Base-by-base conservation (phyloP, 2,797 vertebrate species). In the Galaxias olidus region DNA sequence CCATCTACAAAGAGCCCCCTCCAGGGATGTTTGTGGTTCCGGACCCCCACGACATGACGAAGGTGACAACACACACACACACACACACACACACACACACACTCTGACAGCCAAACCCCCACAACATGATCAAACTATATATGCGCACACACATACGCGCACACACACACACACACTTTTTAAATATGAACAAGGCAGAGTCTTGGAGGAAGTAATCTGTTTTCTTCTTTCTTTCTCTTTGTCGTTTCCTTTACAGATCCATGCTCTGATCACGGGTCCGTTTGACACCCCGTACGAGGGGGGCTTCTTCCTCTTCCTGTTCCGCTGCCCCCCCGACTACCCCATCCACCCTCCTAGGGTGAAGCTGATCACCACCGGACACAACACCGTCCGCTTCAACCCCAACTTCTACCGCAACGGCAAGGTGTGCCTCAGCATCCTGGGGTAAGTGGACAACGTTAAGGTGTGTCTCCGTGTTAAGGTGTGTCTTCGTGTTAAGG, bases 1-100 rank as follows among this genome's bases (percentile, higher is more conserved):
- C 97, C 73, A 99, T 99, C 83, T 99, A 99, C 87, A 99, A 98
- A 85, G 97, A 99, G 44, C 97, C 97, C 1, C 97, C 97, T 6
- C 97, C 97, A 0, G 97, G 97, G 49, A 99, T 99, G 97, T 98
- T 99, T 90, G 97, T 99, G n/a, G 96, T 99, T 66, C 97, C 97
- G 18, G 97, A 99, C 82, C 96, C 97, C 66, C 96, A 97, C 19
- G 97, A 99, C 86, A 99, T 99, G 97, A 98, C 97, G 70, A 99
- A 98, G 96, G 97, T 99, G 91, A 85, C 71, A 30, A 2, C 2
- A 6, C 30, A 30, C 30, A 30, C 30, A 6, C 30, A 30, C 30
- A 30, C 30, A 30, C 30, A 30, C 30, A 30, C 30, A 30, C 30
- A 30, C 30, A 30, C 30, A 30, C 30, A 30, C 6, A 6, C n/a